Evolutionary conservation across 2,888 invertebrate genomes (phyloP).

Genomic region (Syrphus vitripennis): DNA sequence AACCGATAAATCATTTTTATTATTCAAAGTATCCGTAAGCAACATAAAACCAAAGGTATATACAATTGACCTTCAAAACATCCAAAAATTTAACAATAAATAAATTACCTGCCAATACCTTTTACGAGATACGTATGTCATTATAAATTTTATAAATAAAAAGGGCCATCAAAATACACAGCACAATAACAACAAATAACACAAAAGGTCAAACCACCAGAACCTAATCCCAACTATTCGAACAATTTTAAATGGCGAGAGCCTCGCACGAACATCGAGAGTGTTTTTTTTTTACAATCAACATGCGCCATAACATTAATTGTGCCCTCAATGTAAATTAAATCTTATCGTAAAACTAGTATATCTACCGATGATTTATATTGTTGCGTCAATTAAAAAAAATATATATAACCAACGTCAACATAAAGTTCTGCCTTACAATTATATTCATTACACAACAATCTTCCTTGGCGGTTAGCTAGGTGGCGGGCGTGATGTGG

Average conservation of each 20-base stretch:
- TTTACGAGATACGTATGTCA: neutral
- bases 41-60: neutral
- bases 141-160: neutral
- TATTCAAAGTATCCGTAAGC: neutral
- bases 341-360: neutral
- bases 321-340: neutral
- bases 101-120: neutral
- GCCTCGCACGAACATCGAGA: neutral
- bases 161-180: neutral
- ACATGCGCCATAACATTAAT: neutral
- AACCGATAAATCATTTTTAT: neutral
- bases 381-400: neutral
- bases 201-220: slow-evolving; percentile 5
- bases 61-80: neutral
- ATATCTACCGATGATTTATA: slow-evolving; percentile 1
- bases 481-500: no score
- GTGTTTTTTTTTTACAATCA: neutral
- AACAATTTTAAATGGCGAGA: neutral
- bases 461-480: neutral
- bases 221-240: neutral
- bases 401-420: neutral
- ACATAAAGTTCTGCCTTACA: neutral
- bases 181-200: neutral
- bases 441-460: neutral
- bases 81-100: neutral